These are phyloP conservation scores for Nasonia vitripennis DNA, from an alignment of 1,140 invertebrate species.

Conservation along the genomic window DNA sequence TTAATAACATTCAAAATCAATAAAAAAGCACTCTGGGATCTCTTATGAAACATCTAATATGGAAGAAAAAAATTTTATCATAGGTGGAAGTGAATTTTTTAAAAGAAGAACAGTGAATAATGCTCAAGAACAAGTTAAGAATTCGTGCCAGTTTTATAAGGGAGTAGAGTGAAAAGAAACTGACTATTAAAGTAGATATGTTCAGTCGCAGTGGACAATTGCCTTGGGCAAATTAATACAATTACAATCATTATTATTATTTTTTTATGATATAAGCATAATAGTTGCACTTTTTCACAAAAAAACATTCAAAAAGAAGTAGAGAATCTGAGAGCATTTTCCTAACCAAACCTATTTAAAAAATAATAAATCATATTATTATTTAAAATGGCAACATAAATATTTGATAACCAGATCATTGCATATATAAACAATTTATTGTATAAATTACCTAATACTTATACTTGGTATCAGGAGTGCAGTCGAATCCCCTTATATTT, in stretches of 20 bases:
- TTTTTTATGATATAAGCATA: conserved; percentile 71
- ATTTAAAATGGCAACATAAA: neutral
- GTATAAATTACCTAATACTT: neutral
- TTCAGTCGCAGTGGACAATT: conserved; percentile 69
- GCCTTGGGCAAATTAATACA: conserved; percentile 69
- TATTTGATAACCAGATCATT: neutral
- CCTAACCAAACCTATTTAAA: conserved; percentile 64
- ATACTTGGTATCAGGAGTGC: neutral
- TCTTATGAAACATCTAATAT: conserved; percentile 51
- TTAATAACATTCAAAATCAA: conserved; percentile 69
- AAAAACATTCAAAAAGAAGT: conserved; percentile 62
- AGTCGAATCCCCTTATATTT: neutral
- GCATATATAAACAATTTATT: neutral
- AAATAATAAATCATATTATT: neutral
- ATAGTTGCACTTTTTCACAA: conserved; percentile 73
- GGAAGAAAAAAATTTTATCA: conserved; percentile 36
- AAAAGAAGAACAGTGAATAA: conserved; percentile 33
- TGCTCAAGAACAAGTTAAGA: conserved; percentile 21
- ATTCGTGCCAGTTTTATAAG: conserved; percentile 52
- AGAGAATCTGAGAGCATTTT: conserved; percentile 68
- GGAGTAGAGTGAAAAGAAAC: conserved; percentile 61
- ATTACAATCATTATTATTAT: conserved; percentile 56
- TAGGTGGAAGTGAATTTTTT: conserved; percentile 23
- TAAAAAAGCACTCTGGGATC: conserved; percentile 65
- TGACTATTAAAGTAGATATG: conserved; percentile 60